Base-by-base conservation (phyloP, 2,797 vertebrate genomes). In the Lepilemur ruficaudatus region DNA sequence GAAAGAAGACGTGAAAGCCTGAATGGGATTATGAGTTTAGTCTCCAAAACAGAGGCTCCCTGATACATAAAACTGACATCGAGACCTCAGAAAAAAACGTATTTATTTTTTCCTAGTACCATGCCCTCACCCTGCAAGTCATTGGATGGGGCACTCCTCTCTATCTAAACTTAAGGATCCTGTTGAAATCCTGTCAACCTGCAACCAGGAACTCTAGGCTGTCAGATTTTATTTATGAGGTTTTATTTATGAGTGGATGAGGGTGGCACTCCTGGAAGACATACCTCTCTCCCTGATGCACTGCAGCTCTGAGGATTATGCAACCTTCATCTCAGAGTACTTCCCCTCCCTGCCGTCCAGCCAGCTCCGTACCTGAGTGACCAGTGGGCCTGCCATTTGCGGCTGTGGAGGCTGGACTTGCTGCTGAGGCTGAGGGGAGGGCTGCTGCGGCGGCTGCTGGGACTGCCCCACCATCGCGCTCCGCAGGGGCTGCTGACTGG, bases 401-500 rank as follows among this genome's bases (percentile, higher is more conserved):
- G 99, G 98, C 97, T 99, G 99, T n/a, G 99, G 96, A 32, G 98
- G 96, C 94, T 98, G 98, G 52, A 98, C 98, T 93, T 98, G 97
- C 76, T 98, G 98, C 97, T 99, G 99, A n/a, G 98, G 97, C 89
- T 98, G 98, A 38, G 99, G 99, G 17, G 98, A 98, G 41, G 98
- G 97, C 97, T 98, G 98, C 61, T 98, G 98, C 0, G 98, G 98
- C 2, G 75, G 75, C 52, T 98, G 98, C 93, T 98, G 98, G 85
- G 98, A 89, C 84, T 98, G 99, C 35, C 98, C 99, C 88, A 98
- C 98, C 69, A 99, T 96, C 81, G 99, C 98, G 95, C 98, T 99
- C 89, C 98, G 99, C 98, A 99, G 98, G 1, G 99, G 98, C 97
- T 99, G 99, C 98, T 99, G 99, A 84, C 97, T 98, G 38, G 98